Conservation (phyloP, 2,113 vertebrate species). For the Chaetodon trifascialis region DNA sequence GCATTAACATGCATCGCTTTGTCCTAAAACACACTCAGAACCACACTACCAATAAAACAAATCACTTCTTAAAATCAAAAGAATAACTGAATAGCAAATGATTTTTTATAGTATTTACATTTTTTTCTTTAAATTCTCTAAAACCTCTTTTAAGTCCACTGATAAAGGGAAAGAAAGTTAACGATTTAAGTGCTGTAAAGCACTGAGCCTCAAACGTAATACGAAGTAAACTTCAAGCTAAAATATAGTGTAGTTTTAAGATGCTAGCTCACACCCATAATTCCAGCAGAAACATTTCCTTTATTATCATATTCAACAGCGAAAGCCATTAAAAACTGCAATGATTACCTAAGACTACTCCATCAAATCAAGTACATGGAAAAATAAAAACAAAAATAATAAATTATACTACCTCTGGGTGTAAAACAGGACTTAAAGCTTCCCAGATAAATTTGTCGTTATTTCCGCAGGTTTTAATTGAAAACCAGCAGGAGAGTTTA, state of each 20-base stretch:
- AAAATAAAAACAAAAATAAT: constrained; percentile 69
- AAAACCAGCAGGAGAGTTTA: constrained; percentile 33
- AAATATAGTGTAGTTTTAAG: constrained; percentile 66
- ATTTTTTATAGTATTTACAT: constrained; percentile 84
- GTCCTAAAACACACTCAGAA: constrained; percentile 74
- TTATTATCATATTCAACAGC: constrained; percentile 54
- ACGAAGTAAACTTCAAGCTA: constrained; percentile 72
- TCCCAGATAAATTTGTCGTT: constrained; percentile 59
- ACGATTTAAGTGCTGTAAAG: constrained; percentile 73
- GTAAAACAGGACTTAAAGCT: constrained; percentile 68
- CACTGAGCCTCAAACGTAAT: constrained; percentile 77
- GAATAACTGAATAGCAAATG: constrained; percentile 75
- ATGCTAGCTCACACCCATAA: constrained; percentile 70
- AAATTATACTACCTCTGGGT: constrained; percentile 80
- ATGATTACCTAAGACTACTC: constrained; percentile 74
- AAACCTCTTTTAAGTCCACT: constrained; percentile 67
- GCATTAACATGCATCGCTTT: constrained; percentile 75
- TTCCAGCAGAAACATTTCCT: constrained; percentile 61
- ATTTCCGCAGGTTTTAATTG: constrained; percentile 67
- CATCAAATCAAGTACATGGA: constrained; percentile 76
- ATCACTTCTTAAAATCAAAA: constrained; percentile 76
- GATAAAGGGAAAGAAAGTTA: constrained; percentile 64
- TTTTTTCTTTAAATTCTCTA: constrained; percentile 74
- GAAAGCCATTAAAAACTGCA: constrained; percentile 73
- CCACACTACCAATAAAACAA: constrained; percentile 72